Conservation (phyloP, 2,888 invertebrate species). For the Cataglyphis livida region DNA sequence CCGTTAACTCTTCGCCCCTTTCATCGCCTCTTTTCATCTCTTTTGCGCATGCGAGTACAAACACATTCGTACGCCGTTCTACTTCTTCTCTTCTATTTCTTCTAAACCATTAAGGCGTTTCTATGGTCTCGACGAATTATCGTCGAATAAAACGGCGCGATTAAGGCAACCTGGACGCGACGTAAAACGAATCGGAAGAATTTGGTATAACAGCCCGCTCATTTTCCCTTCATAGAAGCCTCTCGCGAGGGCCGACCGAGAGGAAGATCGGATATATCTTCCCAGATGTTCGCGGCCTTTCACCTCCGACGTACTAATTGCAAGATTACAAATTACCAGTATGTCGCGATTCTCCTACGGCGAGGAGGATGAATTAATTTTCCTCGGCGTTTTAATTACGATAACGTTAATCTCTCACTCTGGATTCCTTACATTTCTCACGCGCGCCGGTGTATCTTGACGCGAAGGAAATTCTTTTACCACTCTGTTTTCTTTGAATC, state of each 20-base stretch:
- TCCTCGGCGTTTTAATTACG: constrained; percentile 11
- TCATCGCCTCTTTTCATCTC: constrained; percentile 27
- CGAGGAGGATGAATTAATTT: constrained; percentile 24
- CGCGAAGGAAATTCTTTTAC: constrained; percentile 8
- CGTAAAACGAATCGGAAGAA: constrained; percentile 70
- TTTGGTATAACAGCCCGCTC: constrained; percentile 69
- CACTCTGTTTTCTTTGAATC: neutral
- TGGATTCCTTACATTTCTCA: constrained; percentile 6
- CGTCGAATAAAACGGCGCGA: constrained; percentile 73
- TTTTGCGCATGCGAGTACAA: neutral
- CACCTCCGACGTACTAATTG: constrained; percentile 48
- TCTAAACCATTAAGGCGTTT: constrained; percentile 76
- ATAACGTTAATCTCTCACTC: constrained; percentile 34
- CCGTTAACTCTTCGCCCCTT: neutral
- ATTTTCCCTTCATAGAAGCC: constrained; percentile 23
- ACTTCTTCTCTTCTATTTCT: neutral
- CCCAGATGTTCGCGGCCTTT: constrained; percentile 39
- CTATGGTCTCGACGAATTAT: constrained; percentile 77
- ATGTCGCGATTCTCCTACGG: constrained; percentile 17
- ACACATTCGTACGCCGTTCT: neutral
- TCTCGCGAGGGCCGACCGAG: neutral
- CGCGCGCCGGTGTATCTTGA: neutral
- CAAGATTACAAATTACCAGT: constrained; percentile 45
- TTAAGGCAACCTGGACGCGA: constrained; percentile 68
- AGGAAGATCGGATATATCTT: constrained; percentile 41